A percentile compares a stretch with the other conserved stretches of the same genome.
These are phyloP conservation scores for Thamnophis elegans DNA, from an alignment of 2,797 vertebrate genomes.

Conservation along the genomic window DNA sequence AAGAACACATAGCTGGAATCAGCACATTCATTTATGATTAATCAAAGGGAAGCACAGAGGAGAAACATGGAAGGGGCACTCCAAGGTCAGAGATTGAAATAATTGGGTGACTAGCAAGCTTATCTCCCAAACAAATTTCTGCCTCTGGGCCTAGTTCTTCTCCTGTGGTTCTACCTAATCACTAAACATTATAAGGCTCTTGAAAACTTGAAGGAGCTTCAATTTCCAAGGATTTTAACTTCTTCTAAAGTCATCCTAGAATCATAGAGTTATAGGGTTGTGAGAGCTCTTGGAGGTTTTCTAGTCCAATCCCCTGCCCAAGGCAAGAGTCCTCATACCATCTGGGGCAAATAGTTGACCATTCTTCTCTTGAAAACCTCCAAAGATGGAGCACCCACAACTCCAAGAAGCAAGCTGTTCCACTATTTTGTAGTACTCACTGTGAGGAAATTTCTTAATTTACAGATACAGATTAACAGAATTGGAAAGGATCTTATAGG, in stretches of 20 bases:
- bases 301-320: not conserved
- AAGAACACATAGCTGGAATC: not conserved
- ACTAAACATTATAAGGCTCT: not conserved
- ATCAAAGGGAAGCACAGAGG: not conserved
- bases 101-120: not conserved
- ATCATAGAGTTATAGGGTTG: not conserved
- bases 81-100: not conserved
- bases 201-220: not conserved
- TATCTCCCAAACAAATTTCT: not conserved
- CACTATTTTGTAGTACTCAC: not conserved
- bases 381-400: not conserved
- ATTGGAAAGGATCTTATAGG: too few relatives aligned
- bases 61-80: not conserved
- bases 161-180: not conserved
- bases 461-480: too few relatives aligned
- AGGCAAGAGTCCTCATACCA: not conserved
- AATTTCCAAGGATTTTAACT: not conserved
- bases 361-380: not conserved
- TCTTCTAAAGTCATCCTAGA: not conserved
- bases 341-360: not conserved
- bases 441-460: not conserved
- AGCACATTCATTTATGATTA: not conserved
- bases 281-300: not conserved
- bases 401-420: not conserved
- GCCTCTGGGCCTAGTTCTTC: not conserved